Base-by-base conservation (phyloP, 2,888 invertebrate genomes). In the Sicus ferrugineus region DNA sequence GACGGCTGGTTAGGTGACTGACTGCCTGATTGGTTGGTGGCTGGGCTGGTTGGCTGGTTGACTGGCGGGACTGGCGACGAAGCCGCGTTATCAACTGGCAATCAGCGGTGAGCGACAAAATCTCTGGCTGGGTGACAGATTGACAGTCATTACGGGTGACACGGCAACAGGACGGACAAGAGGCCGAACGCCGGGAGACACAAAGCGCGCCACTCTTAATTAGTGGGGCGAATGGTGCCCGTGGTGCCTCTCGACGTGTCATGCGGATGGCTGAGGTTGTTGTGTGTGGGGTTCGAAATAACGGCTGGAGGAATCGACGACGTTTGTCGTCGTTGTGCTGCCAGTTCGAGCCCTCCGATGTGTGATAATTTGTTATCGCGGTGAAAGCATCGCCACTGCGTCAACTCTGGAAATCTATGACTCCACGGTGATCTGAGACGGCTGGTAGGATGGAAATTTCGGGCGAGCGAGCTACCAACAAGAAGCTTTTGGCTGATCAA, bases 361-460 rank as follows among this genome's bases (percentile, higher is more conserved):
- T 58, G 68, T 72, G 75, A 74, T 76, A 74, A 76, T 73, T 70
- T 67, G 70, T 74, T 76, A 76, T 76, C 76, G 73, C 74, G 73
- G 75, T 75, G 76, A 76, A 76, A 76, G 75, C 75, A 76, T 76
- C 76, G 68, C 42, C 64, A 34, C 61, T 59, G 56, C 69, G 46
- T 61, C 67, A 68, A 46, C 56, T 54, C 34, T 34, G 19, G n/a
- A 34, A 19, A 52, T 21, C 50, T 52, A 3, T 21, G 14, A 42
- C 11, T 6, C n/a, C 21, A 30, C 52, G 21, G 21, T 16, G 52
- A 50, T 50, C 48, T 11, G 34, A 30, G 64, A 64, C 23, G 30
- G 30, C 1, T 26, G 23, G 38, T 31, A 21, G 42, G 63, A 31
- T 30, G 30, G 30, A 30, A 30, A 30, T 50, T 28, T n/a, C 50